A percentile compares a stretch with the other conserved stretches of the same genome.
phyloP scores from a whole-genome alignment of 2,888 invertebrate species.

The Apotomis turbidana region DNA sequence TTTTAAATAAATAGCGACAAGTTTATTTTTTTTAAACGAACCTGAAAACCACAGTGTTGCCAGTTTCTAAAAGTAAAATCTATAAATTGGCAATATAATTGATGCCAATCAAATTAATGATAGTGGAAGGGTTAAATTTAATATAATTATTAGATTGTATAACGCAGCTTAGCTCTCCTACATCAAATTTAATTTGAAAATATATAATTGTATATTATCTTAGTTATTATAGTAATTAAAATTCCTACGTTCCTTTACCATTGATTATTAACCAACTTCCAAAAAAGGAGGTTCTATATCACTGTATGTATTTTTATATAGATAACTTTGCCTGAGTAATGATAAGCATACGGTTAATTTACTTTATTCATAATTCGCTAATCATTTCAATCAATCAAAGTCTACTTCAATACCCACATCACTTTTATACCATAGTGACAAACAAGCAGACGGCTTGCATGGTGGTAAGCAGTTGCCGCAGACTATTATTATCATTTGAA shows the following conservation, averaged over 20 bases:
- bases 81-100: background rate
- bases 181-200: constrained; percentile 18
- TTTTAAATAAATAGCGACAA: too few relatives aligned
- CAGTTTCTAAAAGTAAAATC: too few relatives aligned
- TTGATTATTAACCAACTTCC: background rate
- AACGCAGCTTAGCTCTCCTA: constrained; percentile 31
- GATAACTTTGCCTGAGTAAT: constrained; percentile 2
- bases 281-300: too few relatives aligned
- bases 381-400: too few relatives aligned
- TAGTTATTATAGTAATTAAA: background rate
- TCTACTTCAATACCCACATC: too few relatives aligned
- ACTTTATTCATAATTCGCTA: background rate
- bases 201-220: constrained; percentile 18
- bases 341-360: background rate
- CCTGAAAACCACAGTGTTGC: background rate
- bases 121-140: constrained; percentile 12
- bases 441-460: too few relatives aligned
- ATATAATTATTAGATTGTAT: constrained; percentile 9
- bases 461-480: too few relatives aligned
- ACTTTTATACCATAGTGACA: too few relatives aligned
- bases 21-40: too few relatives aligned
- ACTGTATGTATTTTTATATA: background rate
- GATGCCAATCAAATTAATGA: too few relatives aligned
- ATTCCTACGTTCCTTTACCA: background rate
- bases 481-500: too few relatives aligned